Conservation (phyloP, 2,888 invertebrate species). For the Troides oblongomaculatus region DNA sequence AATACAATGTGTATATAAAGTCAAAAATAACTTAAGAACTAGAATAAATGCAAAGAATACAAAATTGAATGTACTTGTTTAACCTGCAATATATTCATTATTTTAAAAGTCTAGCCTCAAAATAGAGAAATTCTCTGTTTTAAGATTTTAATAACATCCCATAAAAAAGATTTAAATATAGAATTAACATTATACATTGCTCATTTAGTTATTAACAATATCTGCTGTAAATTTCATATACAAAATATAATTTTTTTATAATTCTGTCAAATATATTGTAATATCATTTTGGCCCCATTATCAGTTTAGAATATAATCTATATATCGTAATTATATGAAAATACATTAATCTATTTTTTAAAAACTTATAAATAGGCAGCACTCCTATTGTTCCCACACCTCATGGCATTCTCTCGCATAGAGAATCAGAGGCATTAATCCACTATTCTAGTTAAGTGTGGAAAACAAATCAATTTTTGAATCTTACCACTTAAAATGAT, state of each 20-base stretch:
- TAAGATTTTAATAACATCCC: background rate
- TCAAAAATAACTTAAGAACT: background rate
- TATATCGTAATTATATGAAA: background rate
- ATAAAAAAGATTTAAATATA: background rate
- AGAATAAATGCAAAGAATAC: slow-evolving; percentile 5
- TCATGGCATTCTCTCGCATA: too few species aligned
- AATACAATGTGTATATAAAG: background rate
- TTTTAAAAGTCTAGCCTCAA: background rate
- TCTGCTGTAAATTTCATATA: background rate
- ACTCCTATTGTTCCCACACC: too few species aligned
- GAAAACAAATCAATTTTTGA: background rate
- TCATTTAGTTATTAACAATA: background rate
- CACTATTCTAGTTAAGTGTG: too few species aligned
- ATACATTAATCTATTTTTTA: background rate
- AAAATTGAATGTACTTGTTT: background rate
- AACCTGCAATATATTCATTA: background rate
- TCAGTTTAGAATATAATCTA: background rate
- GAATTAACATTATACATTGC: background rate
- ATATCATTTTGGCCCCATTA: background rate
- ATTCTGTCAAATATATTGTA: background rate
- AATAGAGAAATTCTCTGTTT: background rate
- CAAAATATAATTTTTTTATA: background rate
- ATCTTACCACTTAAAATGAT: slow-evolving; percentile 6
- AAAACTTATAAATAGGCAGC: too few species aligned
- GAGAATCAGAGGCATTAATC: too few species aligned